phyloP scores from a whole-genome alignment of 2,797 vertebrate species.

The Chrysocyon brachyurus region DNA sequence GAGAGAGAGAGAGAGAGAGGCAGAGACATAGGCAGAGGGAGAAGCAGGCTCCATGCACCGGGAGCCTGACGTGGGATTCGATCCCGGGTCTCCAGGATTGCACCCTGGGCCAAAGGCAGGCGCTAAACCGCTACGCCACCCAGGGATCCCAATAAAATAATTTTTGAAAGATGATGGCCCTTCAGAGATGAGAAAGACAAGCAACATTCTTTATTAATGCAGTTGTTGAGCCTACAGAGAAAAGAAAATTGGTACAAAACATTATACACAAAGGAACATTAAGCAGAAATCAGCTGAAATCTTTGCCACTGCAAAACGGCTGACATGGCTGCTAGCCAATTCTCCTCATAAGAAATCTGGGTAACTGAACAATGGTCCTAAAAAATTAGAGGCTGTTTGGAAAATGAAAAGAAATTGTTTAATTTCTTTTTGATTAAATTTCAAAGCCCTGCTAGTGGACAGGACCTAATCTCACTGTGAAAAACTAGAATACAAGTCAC shows the following conservation, averaged over 20 bases:
- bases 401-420: not conserved
- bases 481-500: not conserved
- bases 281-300: not conserved
- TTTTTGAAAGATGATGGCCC: not conserved
- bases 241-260: not conserved
- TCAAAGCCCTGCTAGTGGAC: not conserved
- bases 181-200: not conserved
- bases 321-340: not conserved
- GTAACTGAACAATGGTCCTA: not conserved
- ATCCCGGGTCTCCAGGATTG: no score
- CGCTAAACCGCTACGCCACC: no score
- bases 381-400: not conserved
- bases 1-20: no score
- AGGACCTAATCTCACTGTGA: not conserved
- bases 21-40: no score
- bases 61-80: no score
- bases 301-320: not conserved
- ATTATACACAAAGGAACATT: not conserved
- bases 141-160: not conserved
- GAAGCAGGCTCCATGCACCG: no score
- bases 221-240: not conserved
- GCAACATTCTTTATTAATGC: not conserved
- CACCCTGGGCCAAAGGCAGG: no score
- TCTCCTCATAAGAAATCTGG: not conserved
- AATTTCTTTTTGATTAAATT: not conserved